These are phyloP conservation scores for Centruroides sculpturatus DNA, from an alignment of 1,140 invertebrate genomes.

Conservation along the genomic window DNA sequence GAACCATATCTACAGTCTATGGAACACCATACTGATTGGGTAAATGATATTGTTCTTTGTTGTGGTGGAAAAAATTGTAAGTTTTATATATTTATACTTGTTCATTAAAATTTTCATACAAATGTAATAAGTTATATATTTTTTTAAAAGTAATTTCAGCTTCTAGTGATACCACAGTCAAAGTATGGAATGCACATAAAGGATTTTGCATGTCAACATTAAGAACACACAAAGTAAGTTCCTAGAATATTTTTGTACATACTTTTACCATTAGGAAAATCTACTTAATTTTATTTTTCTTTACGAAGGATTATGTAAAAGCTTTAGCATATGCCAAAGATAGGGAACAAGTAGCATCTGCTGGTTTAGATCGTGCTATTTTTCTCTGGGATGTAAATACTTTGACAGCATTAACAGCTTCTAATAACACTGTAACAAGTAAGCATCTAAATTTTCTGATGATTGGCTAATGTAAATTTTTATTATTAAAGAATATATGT, in stretches of 20 bases:
- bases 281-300: background rate
- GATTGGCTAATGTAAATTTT: background rate
- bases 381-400: constrained; percentile 99
- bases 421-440: constrained; percentile 98
- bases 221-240: constrained; percentile 69
- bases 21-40: constrained; percentile 97
- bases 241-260: background rate
- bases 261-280: background rate
- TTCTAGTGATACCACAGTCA: constrained; percentile 97
- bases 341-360: constrained; percentile 91
- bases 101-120: too few relatives aligned
- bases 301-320: constrained; percentile 78
- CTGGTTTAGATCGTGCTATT: constrained; percentile 90
- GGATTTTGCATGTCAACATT: constrained; percentile 98
- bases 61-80: constrained; percentile 87
- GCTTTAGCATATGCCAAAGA: constrained; percentile 97
- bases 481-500: background rate
- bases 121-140: constrained; percentile 30
- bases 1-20: constrained; percentile 82
- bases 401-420: constrained; percentile 88
- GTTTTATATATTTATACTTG: constrained; percentile 11
- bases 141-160: constrained; percentile 81
- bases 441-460: constrained; percentile 25
- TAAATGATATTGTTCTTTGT: constrained; percentile 96
- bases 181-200: constrained; percentile 99